These are phyloP conservation scores for Dendropsophus ebraccatus DNA, from an alignment of 2,113 vertebrate genomes.

Conservation along the genomic window DNA sequence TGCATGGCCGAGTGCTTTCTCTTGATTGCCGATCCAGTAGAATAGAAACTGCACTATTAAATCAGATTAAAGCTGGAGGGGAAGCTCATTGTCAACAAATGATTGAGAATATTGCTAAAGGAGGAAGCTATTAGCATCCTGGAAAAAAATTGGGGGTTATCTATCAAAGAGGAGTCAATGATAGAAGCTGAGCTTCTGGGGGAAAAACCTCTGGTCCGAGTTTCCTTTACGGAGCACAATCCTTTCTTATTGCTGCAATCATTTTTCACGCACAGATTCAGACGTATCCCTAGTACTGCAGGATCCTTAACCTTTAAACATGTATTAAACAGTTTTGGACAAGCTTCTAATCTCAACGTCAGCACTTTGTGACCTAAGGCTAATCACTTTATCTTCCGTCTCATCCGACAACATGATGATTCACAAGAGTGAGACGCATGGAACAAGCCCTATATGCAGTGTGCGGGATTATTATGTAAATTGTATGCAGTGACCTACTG, in stretches of 20 bases:
- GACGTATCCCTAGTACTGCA: neutral
- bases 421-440: neutral
- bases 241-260: neutral
- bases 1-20: slow-evolving; percentile 55
- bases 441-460: neutral
- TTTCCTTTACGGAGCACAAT: slow-evolving; percentile 13
- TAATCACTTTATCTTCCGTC: slow-evolving; percentile 10
- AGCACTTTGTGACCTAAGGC: slow-evolving; percentile 12
- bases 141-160: slow-evolving; percentile 41
- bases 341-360: neutral
- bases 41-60: slow-evolving; percentile 53
- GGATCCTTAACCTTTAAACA: slow-evolving; percentile 3
- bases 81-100: slow-evolving; percentile 49
- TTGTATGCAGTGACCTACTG: neutral
- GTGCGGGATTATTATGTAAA: neutral
- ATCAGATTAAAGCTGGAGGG: slow-evolving; percentile 56
- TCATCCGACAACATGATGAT: neutral
- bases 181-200: slow-evolving; percentile 45
- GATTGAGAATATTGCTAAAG: slow-evolving; percentile 43
- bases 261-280: slow-evolving; percentile 29
- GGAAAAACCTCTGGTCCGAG: slow-evolving; percentile 8
- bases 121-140: slow-evolving; percentile 40
- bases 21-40: slow-evolving; percentile 55
- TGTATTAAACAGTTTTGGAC: neutral
- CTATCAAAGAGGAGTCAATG: slow-evolving; percentile 34